phyloP scores from a whole-genome alignment of 2,888 invertebrate species.

The Lacanobia wlatinum region DNA sequence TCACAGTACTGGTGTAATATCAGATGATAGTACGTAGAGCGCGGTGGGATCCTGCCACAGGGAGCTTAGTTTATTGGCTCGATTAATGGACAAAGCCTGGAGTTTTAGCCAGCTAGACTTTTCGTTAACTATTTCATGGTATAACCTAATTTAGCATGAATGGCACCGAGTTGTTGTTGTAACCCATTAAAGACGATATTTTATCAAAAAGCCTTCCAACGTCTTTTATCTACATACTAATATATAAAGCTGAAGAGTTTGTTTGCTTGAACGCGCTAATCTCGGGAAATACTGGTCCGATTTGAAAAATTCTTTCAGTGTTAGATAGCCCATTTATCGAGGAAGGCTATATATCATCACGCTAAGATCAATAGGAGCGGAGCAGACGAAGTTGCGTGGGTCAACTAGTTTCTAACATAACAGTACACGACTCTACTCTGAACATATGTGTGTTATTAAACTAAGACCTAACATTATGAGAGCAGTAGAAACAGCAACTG shows the following conservation, averaged over 20 bases:
- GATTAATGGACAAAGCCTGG: constrained; percentile 30
- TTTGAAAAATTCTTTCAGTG: too few relatives aligned
- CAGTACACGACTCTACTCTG: background rate
- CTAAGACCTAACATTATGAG: constrained; percentile 9
- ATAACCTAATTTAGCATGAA: too few relatives aligned
- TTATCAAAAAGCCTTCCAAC: background rate
- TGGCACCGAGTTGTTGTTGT: too few relatives aligned
- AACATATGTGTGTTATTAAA: constrained; percentile 52
- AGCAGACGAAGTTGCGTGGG: too few relatives aligned
- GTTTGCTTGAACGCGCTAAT: too few relatives aligned
- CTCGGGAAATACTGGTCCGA: too few relatives aligned
- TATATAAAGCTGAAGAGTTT: too few relatives aligned
- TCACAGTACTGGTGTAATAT: constrained; percentile 26
- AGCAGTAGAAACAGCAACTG: background rate
- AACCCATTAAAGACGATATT: background rate
- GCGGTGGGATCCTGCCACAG: constrained; percentile 17
- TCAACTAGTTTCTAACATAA: too few relatives aligned
- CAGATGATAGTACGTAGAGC: constrained; percentile 26
- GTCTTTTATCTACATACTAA: constrained; percentile 18
- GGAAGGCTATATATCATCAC: too few relatives aligned
- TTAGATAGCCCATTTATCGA: too few relatives aligned
- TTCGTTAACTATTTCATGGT: background rate
- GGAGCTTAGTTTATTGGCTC: constrained; percentile 38
- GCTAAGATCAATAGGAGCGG: too few relatives aligned
- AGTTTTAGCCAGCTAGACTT: constrained; percentile 11